Evolutionary conservation across 2,888 invertebrate genomes (phyloP), one percentile per base, ranked within the genome.

Genomic region (Amblyteles armatorius): DNA sequence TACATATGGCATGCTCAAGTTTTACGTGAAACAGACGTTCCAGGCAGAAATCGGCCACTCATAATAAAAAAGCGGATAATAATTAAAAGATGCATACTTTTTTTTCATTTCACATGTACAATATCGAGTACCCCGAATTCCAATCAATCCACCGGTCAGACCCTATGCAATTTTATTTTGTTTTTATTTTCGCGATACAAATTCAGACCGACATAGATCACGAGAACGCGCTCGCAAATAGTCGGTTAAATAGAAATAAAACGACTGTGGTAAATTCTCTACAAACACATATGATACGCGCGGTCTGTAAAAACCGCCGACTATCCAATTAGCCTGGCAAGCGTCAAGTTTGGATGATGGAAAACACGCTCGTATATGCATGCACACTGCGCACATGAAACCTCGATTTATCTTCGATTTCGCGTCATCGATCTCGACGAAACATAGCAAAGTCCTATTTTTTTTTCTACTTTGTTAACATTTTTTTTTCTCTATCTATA

Each of bases 251-350:
- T 57, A 11, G 9, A 57, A 57, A 57, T 22, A 13, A 57, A 57
- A 26, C 26, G 57, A 57, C 9, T 11, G 0, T 11, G 57, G 33
- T 33, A 33, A 63, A 63, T 33, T 6, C 13, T 6, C 36, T 29
- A 63, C 7, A 16, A 5, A n/a, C n/a, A 4, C 7, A 13, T 33
- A 16, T 63, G 7, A 63, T 33, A n/a, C 36, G n/a, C 29, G 19
- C 29, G 9, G 9, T 26, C 60, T 36, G 36, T 33, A 63, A 16
- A 33, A 63, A 63, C 63, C 63, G 16, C 36, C 5, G 33, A 36
- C 63, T 29, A 33, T 36, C 63, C 63, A 63, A 63, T 63, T 63
- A 63, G 63, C 4, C 36, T 36, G 33, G 36, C n/a, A 7, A 63
- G 36, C 36, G n/a, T 63, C 19, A 33, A 33, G 63, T 36, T 63